Base-by-base conservation (phyloP, 1,140 invertebrate genomes). In the Hycleus cichorii region DNA sequence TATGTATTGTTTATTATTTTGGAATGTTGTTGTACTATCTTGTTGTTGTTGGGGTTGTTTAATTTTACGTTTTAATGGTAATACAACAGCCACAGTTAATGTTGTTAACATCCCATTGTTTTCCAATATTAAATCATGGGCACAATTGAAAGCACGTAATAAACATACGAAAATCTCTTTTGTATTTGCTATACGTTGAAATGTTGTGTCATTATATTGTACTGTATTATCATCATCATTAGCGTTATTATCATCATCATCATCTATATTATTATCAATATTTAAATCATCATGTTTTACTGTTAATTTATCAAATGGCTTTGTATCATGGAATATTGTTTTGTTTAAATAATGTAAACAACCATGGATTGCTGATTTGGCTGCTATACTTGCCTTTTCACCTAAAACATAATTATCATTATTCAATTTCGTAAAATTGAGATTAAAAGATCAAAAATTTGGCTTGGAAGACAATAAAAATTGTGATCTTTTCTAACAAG, bases 71-170 rank as follows among this genome's bases (percentile, higher is more conserved):
- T 65, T 69, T 60, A 85, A 66, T 47, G 88, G 91, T 66, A 85
- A 79, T 48, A 93, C 80, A 48, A 89, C 80, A 49, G 88, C 89
- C 18, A 88, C 86, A 49, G 89, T 91, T 40, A 95, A 75, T 1
- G 93, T 95, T 1, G 93, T 95, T 4, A 95, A 74, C 70, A 91
- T 85, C 12, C 90, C 93, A 60, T 91, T 83, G 65, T 93, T 86
- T 71, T 92, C 85, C 24, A 96, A 75, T 64, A 95, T 96, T 48
- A 91, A 80, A 60, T 87, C 83, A 74, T 95, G 93, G 26, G 91
- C 93, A 46, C 88, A 87, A 75, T 93, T 90, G 69, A 95, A 88
- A 49, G 91, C 90, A 48, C 88, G 79, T 46, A 95, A 75, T 26
- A 96, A 72, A 62, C 85, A 82, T 8, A 89, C 78, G 72, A 94